Base-by-base conservation (phyloP, 2,113 vertebrate genomes). In the Perognathus longimembris region DNA sequence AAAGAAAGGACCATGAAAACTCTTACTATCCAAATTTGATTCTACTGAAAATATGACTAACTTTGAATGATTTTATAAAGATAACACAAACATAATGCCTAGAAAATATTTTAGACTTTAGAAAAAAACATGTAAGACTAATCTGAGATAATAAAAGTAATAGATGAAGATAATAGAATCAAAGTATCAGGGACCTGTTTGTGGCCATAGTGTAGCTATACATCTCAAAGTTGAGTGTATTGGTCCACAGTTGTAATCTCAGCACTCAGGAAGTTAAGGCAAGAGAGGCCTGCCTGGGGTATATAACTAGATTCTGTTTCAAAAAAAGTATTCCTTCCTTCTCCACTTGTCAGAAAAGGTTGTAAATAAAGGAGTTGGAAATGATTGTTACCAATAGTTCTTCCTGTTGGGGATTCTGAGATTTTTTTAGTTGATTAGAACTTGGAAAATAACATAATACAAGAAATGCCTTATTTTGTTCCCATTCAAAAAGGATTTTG, bases 391-490 rank as follows among this genome's bases (percentile, higher is more conserved):
- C 9, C 34, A 80, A 36, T 73, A 77, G 42, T 70, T 90, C 61
- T 93, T 85, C 32, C n/a, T 67, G 5, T 85, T 59, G 34, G 20
- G 20, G 24, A 92, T 70, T 80, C 40, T 67, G 71, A 18, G 32
- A 67, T 85, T 84, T 70, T n/a, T 95, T 57, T 12, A 76, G 15
- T 89, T 83, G 32, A 59, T 9, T 64, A 40, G 36, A 90, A 79
- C 28, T 85, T 93, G 36, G 36, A 81, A 94, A 85, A 28, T 15
- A 82, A 6, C 22, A 83, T 26, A 78, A 74, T 76, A 75, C 85
- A 90, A 86, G 7, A 17, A 89, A 45, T 67, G 20, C 80, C n/a
- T 85, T 84, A 82, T 75, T 93, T 64, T 88, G 64, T 85, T 96
- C 93, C n/a, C 50, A 66, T 63, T 91, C 63, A 66, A 88, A 71